Conservation (phyloP, 1,140 invertebrate genomes). For the Papilio machaon region DNA sequence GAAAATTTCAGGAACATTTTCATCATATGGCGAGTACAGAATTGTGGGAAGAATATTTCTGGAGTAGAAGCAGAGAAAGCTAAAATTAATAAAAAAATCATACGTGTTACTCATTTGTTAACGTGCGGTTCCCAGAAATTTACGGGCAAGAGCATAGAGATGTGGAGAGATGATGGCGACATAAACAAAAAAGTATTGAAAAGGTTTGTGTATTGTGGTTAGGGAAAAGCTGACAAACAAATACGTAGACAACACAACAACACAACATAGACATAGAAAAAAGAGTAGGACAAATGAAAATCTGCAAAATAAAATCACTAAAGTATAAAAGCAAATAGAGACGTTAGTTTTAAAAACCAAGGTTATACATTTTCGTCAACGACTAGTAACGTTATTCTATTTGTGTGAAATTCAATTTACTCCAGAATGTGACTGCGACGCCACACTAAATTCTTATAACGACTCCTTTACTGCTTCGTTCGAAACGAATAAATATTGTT, state of each 20-base stretch:
- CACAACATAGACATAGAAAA: too few relatives aligned
- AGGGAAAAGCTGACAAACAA: too few relatives aligned
- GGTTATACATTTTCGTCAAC: constrained; percentile 9
- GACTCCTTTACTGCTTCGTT: constrained; percentile 17
- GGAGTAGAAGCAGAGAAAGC: not conserved
- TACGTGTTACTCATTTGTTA: not conserved
- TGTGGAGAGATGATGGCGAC: not conserved
- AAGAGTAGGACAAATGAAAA: too few relatives aligned
- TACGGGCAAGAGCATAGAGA: too few relatives aligned
- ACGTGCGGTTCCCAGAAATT: too few relatives aligned
- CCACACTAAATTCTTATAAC: constrained; percentile 31
- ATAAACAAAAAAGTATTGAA: not conserved
- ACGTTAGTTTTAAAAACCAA: not conserved
- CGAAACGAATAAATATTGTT: constrained; percentile 29
- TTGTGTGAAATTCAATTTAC: constrained; percentile 30
- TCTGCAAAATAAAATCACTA: not conserved
- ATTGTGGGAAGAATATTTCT: not conserved
- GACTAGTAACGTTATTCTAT: constrained; percentile 5
- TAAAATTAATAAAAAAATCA: not conserved
- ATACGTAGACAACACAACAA: too few relatives aligned
- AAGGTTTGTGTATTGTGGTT: not conserved
- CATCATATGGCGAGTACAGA: too few relatives aligned
- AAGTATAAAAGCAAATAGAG: constrained; percentile 3
- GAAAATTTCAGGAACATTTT: too few relatives aligned
- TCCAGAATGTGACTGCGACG: constrained; percentile 29